These are phyloP conservation scores for Alentia gelatinosa DNA, from an alignment of 2,888 invertebrate genomes.

Conservation along the genomic window DNA sequence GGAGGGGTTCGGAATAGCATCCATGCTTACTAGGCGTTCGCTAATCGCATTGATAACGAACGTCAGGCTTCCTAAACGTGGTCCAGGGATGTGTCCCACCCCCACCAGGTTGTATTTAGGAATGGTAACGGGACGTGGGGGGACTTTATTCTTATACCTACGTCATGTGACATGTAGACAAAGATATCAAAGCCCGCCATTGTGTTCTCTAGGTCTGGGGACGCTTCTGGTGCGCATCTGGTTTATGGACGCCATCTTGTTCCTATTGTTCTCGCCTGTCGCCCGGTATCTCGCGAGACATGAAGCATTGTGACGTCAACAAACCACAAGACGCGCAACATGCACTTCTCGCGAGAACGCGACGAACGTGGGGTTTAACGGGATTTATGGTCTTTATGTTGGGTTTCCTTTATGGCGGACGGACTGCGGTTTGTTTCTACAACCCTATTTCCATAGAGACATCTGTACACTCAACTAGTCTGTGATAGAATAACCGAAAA, in stretches of 20 bases:
- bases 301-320: background rate
- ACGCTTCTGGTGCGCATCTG: background rate
- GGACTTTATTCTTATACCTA: background rate
- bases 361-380: background rate
- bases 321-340: conserved; percentile 4
- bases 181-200: background rate
- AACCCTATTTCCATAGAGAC: too few relatives aligned
- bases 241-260: background rate
- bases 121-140: background rate
- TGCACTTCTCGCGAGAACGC: background rate
- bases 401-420: background rate
- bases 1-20: background rate
- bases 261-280: background rate
- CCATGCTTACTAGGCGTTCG: background rate
- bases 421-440: background rate
- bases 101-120: background rate
- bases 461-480: too few relatives aligned
- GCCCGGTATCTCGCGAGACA: background rate
- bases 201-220: background rate
- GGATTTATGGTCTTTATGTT: background rate
- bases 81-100: background rate
- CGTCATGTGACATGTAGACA: background rate
- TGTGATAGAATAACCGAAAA: too few relatives aligned
- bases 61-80: background rate
- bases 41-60: background rate